Base-by-base conservation (phyloP, 2,113 vertebrate genomes). In the Puntigrus tetrazona region DNA sequence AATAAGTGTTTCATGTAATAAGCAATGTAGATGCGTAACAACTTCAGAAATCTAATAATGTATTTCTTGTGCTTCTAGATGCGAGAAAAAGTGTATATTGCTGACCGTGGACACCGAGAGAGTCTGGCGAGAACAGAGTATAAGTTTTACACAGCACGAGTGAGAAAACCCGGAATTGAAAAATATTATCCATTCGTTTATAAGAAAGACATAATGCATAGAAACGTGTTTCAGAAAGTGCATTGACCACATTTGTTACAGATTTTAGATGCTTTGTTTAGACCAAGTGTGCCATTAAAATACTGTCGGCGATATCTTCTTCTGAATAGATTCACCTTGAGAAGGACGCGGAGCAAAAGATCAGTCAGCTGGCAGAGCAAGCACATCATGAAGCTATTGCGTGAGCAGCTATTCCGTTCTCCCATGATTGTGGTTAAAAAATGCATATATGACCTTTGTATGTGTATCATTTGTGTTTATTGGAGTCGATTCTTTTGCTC, bases 91-190 rank as follows among this genome's bases (percentile, higher is more conserved):
- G 93, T 96, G 90, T 88, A 90, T 6, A 78, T 79, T 72, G 91
- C 92, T 83, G 92, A 95, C 72, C 92, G 87, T 81, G 91, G 93
- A 86, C 93, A 97, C 90, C 91, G 93, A 69, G 94, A 97, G 63
- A 92, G 91, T 76, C 86, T 96, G 47, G 89, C 91, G 86, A 92
- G 88, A 89, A 86, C 94, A 89, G 95, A 96, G 91, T 87, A 84
- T 72, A 95, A 85, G 38, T 97, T 96, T 91, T 93, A 95, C 88
- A 93, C 92, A 89, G 95, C 96, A 92, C 97, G 96, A 95, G 96
- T 97, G 94, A 75, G 57, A 70, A 70, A 81, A 82, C 7, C 6
- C 22, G 38, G 16, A n/a, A 25, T 3, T 22, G 2, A 59, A 38
- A 36, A 13, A 34, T 52, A 29, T 29, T 6, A 38, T 25, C 6